phyloP scores from a whole-genome alignment of 2,888 invertebrate genomes.

The Melanargia galathea region DNA sequence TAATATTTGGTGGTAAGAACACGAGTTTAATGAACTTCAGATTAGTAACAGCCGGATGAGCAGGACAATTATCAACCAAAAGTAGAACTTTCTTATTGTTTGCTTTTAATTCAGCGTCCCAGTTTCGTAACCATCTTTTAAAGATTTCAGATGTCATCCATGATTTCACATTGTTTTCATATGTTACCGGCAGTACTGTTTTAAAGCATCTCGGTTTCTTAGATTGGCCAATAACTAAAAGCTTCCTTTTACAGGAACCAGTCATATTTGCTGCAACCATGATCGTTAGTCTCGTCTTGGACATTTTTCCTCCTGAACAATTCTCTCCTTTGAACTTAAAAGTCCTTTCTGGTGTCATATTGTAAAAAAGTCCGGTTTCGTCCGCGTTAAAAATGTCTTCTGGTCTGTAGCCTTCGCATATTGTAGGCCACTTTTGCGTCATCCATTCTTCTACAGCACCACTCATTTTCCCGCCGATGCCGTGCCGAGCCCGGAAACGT shows the following conservation, averaged over 20 bases:
- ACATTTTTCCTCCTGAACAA: slow-evolving; percentile 47
- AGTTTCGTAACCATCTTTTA: slow-evolving; percentile 30
- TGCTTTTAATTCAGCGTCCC: slow-evolving; percentile 35
- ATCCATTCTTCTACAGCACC: neutral
- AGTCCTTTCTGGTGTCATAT: slow-evolving; percentile 46
- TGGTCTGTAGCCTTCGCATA: slow-evolving; percentile 23
- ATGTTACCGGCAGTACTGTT: slow-evolving; percentile 34
- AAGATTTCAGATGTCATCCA: slow-evolving; percentile 36
- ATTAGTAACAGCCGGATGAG: slow-evolving; percentile 27
- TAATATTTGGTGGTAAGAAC: slow-evolving; percentile 39
- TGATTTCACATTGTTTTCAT: slow-evolving; percentile 36
- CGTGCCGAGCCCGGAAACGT: neutral
- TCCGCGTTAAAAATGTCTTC: slow-evolving; percentile 46
- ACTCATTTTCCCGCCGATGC: neutral
- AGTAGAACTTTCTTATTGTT: slow-evolving; percentile 32
- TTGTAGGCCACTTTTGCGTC: neutral
- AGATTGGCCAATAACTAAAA: slow-evolving; percentile 34
- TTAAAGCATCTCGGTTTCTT: slow-evolving; percentile 40
- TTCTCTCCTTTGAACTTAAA: slow-evolving; percentile 50
- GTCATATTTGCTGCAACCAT: slow-evolving; percentile 50
- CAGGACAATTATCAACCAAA: slow-evolving; percentile 32
- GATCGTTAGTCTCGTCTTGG: slow-evolving; percentile 49
- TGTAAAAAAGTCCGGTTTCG: slow-evolving; percentile 44
- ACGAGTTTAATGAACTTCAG: slow-evolving; percentile 37
- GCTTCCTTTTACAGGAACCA: slow-evolving; percentile 40